Percentiles rank a stretch among this genome's conserved stretches.
Conservation (phyloP, 2,888 invertebrate genomes). For the Ceriagrion tenellum region DNA sequence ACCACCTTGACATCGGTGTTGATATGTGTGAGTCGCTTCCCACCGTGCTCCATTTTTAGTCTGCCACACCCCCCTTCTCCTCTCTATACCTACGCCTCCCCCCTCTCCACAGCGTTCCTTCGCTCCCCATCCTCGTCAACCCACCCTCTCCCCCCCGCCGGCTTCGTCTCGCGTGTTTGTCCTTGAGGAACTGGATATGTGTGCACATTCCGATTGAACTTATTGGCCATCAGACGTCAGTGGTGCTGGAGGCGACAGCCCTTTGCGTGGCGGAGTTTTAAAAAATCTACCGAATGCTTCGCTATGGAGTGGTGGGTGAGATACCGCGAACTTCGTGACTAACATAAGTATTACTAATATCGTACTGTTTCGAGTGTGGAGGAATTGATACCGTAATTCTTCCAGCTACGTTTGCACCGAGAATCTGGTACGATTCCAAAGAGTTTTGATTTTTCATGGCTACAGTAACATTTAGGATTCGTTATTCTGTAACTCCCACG, state of each 20-base stretch:
- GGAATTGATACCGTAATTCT: too few species aligned
- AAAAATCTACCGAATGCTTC: too few species aligned
- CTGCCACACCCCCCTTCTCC: not conserved
- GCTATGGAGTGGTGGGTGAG: too few species aligned
- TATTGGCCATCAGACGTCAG: not conserved
- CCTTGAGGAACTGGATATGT: slow-evolving; percentile 52
- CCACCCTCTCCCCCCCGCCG: not conserved
- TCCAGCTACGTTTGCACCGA: too few species aligned
- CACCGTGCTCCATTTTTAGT: not conserved
- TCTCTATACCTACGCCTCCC: not conserved
- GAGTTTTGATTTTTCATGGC: too few species aligned
- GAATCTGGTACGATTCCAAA: too few species aligned
- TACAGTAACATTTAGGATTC: too few species aligned
- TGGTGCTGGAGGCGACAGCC: not conserved
- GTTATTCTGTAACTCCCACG: too few species aligned
- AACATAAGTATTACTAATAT: too few species aligned
- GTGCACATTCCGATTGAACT: slow-evolving; percentile 43
- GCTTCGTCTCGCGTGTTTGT: slow-evolving; percentile 1
- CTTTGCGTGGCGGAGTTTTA: too few species aligned
- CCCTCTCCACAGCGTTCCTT: not conserved
- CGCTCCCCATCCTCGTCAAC: not conserved
- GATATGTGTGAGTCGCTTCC: not conserved
- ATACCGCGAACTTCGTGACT: too few species aligned
- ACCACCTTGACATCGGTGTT: not conserved
- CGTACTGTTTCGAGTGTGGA: too few species aligned